Conservation (phyloP, 2,888 invertebrate genomes). For the Drosophila anomalata region DNA sequence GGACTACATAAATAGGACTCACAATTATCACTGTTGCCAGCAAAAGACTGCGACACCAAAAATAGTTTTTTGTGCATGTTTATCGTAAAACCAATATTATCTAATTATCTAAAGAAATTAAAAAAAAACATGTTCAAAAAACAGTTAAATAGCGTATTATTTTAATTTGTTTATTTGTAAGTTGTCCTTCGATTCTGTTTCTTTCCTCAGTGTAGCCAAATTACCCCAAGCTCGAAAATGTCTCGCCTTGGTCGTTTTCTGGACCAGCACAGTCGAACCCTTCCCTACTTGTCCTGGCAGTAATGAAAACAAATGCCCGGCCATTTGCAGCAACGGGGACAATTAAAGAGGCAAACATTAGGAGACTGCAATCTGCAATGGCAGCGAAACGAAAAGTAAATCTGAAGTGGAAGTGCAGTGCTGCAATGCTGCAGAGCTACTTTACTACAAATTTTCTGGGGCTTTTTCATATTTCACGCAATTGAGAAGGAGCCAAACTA, state of each 20-base stretch:
- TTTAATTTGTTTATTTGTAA: neutral
- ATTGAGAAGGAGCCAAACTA: slow-evolving; percentile 75
- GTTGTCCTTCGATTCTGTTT: neutral
- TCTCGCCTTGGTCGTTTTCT: slow-evolving; percentile 2
- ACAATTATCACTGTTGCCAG: slow-evolving; percentile 60
- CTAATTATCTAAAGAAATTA: neutral
- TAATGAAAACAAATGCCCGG: slow-evolving; percentile 68
- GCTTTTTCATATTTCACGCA: slow-evolving; percentile 65
- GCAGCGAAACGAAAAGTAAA: slow-evolving; percentile 48
- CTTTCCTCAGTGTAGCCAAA: slow-evolving; percentile 24
- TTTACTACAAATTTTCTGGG: slow-evolving; percentile 35
- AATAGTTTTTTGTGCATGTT: neutral
- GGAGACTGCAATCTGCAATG: slow-evolving; percentile 15
- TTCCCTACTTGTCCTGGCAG: slow-evolving; percentile 21
- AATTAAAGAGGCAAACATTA: slow-evolving; percentile 41
- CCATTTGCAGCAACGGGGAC: slow-evolving; percentile 39
- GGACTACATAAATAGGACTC: slow-evolving; percentile 60
- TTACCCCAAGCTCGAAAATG: slow-evolving; percentile 13
- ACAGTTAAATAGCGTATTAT: too few species aligned
- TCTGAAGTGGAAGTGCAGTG: slow-evolving; percentile 33
- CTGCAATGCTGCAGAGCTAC: slow-evolving; percentile 10
- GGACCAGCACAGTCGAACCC: slow-evolving; percentile 2
- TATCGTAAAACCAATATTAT: neutral
- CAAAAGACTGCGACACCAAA: neutral
- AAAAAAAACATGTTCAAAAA: too few species aligned